Evolutionary conservation across 2,113 vertebrate species (phyloP).

Genomic region (Pundamilia nyererei): DNA sequence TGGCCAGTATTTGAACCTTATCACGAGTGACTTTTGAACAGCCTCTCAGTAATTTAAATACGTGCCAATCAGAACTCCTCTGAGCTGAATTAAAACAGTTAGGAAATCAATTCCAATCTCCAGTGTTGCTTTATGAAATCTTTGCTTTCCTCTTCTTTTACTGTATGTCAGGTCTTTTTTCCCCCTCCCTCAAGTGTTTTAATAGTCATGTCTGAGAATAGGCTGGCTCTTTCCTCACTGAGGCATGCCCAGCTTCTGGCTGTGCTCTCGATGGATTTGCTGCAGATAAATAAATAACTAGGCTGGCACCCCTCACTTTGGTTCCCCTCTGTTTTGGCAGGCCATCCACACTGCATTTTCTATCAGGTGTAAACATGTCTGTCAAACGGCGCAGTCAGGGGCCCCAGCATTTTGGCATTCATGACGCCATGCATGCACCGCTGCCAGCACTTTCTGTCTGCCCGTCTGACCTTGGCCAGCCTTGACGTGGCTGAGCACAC

Average conservation of each 20-base stretch:
- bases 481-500: conserved; percentile 36
- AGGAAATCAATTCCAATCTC: conserved; percentile 21
- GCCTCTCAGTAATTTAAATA: conserved; percentile 1
- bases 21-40: not conserved
- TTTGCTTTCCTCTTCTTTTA: not conserved
- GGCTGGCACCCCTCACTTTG: conserved; percentile 51
- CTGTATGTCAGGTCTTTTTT: not conserved
- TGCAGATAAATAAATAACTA: conserved; percentile 62
- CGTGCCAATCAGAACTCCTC: not conserved
- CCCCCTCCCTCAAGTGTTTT: conserved; percentile 10
- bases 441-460: conserved; percentile 30
- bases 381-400: conserved; percentile 47
- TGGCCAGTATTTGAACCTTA: not conserved
- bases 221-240: conserved; percentile 34
- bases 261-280: conserved; percentile 54
- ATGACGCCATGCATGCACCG: not conserved
- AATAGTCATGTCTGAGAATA: conserved; percentile 38
- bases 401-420: conserved; percentile 42
- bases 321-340: conserved; percentile 59
- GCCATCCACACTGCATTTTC: conserved; percentile 42
- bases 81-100: not conserved
- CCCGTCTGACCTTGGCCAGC: conserved; percentile 45
- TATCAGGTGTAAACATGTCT: conserved; percentile 65
- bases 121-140: not conserved
- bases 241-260: conserved; percentile 45